Conservation (phyloP, 2,797 vertebrate species). For the Pangasius sanitwongsei region DNA sequence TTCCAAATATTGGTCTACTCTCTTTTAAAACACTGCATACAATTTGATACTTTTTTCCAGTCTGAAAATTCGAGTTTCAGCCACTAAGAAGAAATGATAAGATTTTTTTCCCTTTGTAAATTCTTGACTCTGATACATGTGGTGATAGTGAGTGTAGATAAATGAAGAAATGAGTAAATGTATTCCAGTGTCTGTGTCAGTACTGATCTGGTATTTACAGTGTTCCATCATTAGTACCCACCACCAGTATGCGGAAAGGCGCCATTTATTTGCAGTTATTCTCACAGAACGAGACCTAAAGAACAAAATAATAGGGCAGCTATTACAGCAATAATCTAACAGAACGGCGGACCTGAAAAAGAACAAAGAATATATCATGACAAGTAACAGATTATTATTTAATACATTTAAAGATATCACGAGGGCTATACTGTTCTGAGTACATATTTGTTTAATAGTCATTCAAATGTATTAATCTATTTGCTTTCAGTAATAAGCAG, state of each 20-base stretch:
- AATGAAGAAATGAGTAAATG: background rate
- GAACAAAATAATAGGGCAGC: background rate
- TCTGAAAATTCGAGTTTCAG: background rate
- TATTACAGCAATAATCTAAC: background rate
- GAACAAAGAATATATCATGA: background rate
- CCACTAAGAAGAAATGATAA: background rate
- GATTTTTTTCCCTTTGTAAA: background rate
- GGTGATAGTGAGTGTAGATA: background rate
- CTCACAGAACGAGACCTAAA: background rate
- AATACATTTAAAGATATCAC: background rate
- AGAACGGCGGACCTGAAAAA: background rate
- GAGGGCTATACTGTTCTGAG: background rate
- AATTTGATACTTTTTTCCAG: background rate
- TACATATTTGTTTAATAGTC: background rate
- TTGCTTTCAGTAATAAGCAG: background rate
- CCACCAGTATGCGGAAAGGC: background rate
- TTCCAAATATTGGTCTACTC: background rate
- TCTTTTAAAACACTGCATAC: background rate
- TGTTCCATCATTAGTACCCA: background rate
- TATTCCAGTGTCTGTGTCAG: background rate
- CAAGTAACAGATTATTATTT: background rate
- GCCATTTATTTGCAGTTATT: background rate
- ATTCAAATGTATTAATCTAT: background rate
- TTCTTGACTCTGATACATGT: background rate
- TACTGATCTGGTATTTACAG: background rate